A percentile compares a stretch with the other conserved stretches of the same genome.
phyloP scores from a whole-genome alignment of 2,888 invertebrate genomes.

The Tetramorium bicarinatum region DNA sequence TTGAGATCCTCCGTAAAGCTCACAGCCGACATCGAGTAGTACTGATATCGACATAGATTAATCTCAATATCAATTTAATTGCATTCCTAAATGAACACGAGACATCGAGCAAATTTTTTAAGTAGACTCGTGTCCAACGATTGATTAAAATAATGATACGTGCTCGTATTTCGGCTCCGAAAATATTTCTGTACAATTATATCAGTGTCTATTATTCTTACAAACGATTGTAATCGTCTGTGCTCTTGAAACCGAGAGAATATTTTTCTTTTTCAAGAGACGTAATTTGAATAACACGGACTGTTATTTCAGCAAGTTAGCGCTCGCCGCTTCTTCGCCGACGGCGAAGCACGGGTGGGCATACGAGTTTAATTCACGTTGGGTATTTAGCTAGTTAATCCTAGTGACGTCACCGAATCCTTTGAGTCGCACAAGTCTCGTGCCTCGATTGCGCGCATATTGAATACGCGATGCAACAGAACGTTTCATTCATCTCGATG shows the following conservation, averaged over 20 bases:
- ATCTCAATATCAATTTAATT: constrained; percentile 19
- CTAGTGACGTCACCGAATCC: constrained; percentile 80
- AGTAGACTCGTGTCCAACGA: background rate
- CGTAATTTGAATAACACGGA: constrained; percentile 69
- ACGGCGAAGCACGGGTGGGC: constrained; percentile 76
- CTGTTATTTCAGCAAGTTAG: constrained; percentile 82
- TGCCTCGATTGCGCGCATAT: constrained; percentile 21
- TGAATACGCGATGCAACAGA: constrained; percentile 28
- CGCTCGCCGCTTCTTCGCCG: constrained; percentile 66
- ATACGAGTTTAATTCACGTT: constrained; percentile 78
- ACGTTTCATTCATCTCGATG: constrained; percentile 36
- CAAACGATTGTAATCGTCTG: constrained; percentile 5
- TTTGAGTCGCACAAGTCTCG: constrained; percentile 61
- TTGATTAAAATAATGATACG: background rate
- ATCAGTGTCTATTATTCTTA: constrained; percentile 27
- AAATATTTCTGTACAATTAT: constrained; percentile 28
- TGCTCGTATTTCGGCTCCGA: background rate
- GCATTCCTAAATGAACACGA: background rate
- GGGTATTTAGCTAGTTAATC: constrained; percentile 81
- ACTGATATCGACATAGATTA: constrained; percentile 9
- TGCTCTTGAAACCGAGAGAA: background rate
- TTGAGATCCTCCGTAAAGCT: constrained; percentile 53
- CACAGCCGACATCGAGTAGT: constrained; percentile 7
- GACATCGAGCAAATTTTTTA: background rate
- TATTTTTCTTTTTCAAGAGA: constrained; percentile 30